These are phyloP conservation scores for Sebastes hubbsi DNA, from an alignment of 2,797 vertebrate species.

Conservation along the genomic window DNA sequence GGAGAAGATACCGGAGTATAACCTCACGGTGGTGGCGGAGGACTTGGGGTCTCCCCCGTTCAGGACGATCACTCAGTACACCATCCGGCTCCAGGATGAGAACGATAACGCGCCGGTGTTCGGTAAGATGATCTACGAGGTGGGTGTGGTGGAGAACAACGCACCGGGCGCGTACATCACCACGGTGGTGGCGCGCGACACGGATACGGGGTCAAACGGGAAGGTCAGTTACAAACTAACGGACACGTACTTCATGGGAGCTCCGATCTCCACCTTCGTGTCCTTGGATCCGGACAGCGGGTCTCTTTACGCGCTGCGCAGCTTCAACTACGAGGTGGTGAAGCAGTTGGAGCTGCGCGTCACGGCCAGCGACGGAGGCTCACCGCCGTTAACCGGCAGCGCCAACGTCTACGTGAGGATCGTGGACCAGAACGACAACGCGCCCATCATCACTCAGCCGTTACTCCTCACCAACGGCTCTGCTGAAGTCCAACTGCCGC, in stretches of 20 bases:
- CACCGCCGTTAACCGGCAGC: constrained; percentile 89
- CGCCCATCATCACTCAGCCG: constrained; percentile 88
- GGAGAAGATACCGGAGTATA: constrained; percentile 91
- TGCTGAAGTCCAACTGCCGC: constrained; percentile 87
- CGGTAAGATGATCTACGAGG: constrained; percentile 87
- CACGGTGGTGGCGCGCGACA: constrained; percentile 88
- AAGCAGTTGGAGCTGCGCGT: constrained; percentile 91
- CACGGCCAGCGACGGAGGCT: constrained; percentile 90
- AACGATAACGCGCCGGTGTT: constrained; percentile 93
- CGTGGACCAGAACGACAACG: constrained; percentile 94
- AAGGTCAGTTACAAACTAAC: constrained; percentile 91
- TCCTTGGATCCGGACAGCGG: constrained; percentile 93
- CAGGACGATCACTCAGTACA: constrained; percentile 90
- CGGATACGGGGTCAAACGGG: constrained; percentile 89
- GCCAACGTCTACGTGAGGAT: constrained; percentile 87
- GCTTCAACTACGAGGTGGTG: constrained; percentile 93
- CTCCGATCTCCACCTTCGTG: constrained; percentile 91
- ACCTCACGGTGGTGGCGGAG: constrained; percentile 93
- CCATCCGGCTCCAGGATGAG: constrained; percentile 90
- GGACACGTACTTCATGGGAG: constrained; percentile 89
- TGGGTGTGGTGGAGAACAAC: constrained; percentile 91
- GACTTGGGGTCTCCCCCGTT: constrained; percentile 91
- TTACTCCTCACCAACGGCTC: constrained; percentile 86
- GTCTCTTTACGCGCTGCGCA: constrained; percentile 92
- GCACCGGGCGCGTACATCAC: constrained; percentile 91